Evolutionary conservation across 2,797 vertebrate species (phyloP), one percentile per base, ranked within the genome.

Genomic region (Rhabdophis nuchalis): DNA sequence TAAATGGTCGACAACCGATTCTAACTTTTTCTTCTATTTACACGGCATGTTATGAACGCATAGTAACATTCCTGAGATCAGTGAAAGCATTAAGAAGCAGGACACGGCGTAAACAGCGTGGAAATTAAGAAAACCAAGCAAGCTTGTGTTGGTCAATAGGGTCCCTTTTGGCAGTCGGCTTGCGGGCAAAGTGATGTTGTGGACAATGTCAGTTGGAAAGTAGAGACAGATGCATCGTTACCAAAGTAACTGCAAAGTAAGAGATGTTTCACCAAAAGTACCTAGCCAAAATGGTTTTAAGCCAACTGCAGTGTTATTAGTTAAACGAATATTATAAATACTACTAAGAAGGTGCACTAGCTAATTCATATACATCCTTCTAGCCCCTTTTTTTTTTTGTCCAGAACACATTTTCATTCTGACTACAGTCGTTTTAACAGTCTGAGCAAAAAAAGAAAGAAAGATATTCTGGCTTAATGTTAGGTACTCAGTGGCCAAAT

Each of bases 31-130:
- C 91, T 93, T 95, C 91, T 87, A 61, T 85, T 89, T 90, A 95
- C 93, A 92, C 92, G 46, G 92, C 53, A 95, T 60, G 89, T 97
- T 97, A 93, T n/a, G 56, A 88, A 93, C 91, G 91, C 96, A 94
- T 92, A 96, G 77, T 91, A 96, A 94, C 96, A 93, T 97, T 97
- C 97, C 97, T 97, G 97, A 97, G 97, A 95, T 96, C 96, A 97
- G 89, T 92, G 94, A 95, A 93, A 96, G 86, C 41, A 95, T 86
- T 88, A 93, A 96, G 90, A 96, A 96, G 96, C 94, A 96, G 90
- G 60, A 46, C 50, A 25, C 0, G 72, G 72, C 20, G 36, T 41
- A 29, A 52, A 53, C 13, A n/a, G 7, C 23, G 1, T 5, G 20
- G 18, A 58, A 89, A 53, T 32, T 56, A 86, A 57, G 29, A 50